phyloP scores from a whole-genome alignment of 2,797 vertebrate genomes.

The Gymnoscopelus braueri region DNA sequence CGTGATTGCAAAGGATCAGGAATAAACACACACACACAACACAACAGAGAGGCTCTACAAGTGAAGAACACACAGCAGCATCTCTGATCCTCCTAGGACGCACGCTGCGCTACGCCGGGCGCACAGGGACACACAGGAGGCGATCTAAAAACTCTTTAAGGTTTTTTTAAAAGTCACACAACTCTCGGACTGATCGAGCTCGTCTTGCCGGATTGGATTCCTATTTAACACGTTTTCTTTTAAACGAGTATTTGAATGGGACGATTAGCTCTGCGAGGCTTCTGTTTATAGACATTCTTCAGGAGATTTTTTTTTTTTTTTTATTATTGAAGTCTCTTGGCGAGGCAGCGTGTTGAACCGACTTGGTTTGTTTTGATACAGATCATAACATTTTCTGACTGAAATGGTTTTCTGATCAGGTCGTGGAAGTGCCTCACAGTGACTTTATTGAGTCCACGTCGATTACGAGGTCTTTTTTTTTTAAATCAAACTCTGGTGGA shows the following conservation, averaged over 20 bases:
- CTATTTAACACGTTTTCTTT: slow-evolving; percentile 10
- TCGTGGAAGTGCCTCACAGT: background rate
- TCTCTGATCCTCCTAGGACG: slow-evolving; percentile 34
- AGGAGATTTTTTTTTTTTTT: background rate
- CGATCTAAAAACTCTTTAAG: slow-evolving; percentile 18
- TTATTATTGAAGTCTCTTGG: background rate
- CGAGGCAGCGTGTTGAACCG: background rate
- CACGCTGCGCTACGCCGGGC: slow-evolving; percentile 46
- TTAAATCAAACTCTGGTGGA: background rate
- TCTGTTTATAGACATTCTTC: background rate
- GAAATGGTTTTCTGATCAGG: no score
- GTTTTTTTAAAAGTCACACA: slow-evolving; percentile 16
- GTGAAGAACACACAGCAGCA: no score
- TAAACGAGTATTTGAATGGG: slow-evolving; percentile 41
- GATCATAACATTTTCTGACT: no score
- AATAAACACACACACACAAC: slow-evolving; percentile 26
- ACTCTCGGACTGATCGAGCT: background rate
- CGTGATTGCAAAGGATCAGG: slow-evolving; percentile 77
- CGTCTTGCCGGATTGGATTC: slow-evolving; percentile 30
- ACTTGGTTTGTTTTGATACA: slow-evolving; percentile 45
- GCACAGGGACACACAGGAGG: slow-evolving; percentile 35
- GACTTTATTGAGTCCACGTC: background rate
- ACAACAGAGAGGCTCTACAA: no score
- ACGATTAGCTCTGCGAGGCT: slow-evolving; percentile 4
- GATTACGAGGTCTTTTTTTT: background rate